phyloP scores from a whole-genome alignment of 2,113 vertebrate species.

The Butastur rufipennis region DNA sequence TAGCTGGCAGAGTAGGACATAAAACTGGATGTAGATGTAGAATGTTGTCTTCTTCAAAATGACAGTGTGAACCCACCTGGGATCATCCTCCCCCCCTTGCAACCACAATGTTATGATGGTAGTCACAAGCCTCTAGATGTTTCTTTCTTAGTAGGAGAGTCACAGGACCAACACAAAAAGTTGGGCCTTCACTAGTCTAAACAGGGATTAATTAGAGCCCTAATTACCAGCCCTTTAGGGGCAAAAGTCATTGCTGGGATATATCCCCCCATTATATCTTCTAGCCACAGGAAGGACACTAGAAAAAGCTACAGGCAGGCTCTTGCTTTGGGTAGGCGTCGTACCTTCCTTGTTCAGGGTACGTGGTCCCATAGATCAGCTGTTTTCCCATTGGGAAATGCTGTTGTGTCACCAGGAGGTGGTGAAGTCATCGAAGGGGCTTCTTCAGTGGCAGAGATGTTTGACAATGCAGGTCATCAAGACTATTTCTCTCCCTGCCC shows the following conservation, averaged over 20 bases:
- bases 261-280: neutral
- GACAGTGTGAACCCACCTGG: neutral
- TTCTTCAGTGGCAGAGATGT: neutral
- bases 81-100: neutral
- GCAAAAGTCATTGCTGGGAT: neutral
- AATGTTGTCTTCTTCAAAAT: neutral
- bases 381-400: neutral
- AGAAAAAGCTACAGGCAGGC: conserved; percentile 5
- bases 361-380: neutral
- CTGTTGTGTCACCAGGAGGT: neutral
- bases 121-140: neutral
- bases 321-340: neutral
- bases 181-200: conserved; percentile 4
- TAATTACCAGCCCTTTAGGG: neutral
- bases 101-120: neutral
- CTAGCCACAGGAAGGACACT: neutral
- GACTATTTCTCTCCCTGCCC: neutral
- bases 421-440: neutral
- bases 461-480: neutral
- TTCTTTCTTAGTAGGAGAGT: neutral
- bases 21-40: neutral
- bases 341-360: neutral
- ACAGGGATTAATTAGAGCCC: neutral
- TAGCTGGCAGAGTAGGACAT: neutral
- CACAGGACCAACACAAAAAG: conserved; percentile 4